Percentiles rank a stretch among this genome's conserved stretches.
These are phyloP conservation scores for Drosophila sechellia DNA, from an alignment of 1,140 invertebrate species.

Conservation along the genomic window DNA sequence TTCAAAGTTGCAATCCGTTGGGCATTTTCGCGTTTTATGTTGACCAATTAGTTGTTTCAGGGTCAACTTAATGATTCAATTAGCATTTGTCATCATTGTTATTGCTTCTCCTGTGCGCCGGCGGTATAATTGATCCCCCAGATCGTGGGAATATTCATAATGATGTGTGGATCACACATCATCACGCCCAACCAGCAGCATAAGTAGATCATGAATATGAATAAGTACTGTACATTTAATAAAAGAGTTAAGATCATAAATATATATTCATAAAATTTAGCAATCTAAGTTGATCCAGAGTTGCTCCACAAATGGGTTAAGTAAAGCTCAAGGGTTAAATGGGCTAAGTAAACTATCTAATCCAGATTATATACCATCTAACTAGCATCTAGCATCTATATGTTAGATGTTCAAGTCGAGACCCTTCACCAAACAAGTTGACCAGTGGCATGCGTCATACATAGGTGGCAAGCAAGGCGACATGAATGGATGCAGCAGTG, in stretches of 20 bases:
- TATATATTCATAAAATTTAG: no score
- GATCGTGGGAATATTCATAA: constrained; percentile 80
- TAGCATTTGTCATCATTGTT: constrained; percentile 75
- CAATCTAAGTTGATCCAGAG: no score
- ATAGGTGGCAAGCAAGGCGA: not conserved
- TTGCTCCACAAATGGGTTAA: no score
- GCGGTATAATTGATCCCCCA: constrained; percentile 65
- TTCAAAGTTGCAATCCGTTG: constrained; percentile 6
- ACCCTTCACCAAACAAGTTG: constrained; percentile 13
- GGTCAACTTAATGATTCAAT: constrained; percentile 81
- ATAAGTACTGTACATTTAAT: no score
- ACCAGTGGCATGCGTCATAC: constrained; percentile 50
- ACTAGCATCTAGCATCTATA: no score
- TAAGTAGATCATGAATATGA: constrained; percentile 13
- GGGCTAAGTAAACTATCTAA: no score
- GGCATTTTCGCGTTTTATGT: constrained; percentile 73
- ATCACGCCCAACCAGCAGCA: not conserved
- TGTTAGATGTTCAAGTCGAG: not conserved
- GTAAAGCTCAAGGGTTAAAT: no score
- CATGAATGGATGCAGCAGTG: not conserved
- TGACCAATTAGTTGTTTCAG: constrained; percentile 68
- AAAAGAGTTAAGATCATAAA: no score
- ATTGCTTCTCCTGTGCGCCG: constrained; percentile 18
- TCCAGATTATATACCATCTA: no score
- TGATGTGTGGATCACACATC: constrained; percentile 20